Base-by-base conservation (phyloP, 2,797 vertebrate genomes). In the Onychomys arenicola region DNA sequence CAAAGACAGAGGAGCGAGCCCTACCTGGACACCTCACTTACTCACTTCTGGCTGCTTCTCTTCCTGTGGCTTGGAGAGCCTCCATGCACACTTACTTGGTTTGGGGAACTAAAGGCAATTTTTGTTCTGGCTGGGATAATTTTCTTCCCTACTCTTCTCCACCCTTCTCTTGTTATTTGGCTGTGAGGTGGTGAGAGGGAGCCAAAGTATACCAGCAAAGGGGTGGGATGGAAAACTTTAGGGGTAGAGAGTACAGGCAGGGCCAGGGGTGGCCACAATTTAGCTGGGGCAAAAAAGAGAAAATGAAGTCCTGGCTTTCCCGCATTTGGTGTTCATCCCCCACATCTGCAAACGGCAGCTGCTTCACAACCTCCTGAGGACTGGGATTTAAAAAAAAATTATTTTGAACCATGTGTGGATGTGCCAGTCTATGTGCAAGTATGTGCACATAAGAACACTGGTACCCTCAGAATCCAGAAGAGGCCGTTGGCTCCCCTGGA, bases 201-300 rank as follows among this genome's bases (percentile, higher is more conserved):
- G 90, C 83, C 83, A 92, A 89, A 71, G 59, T 86, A 49, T 59
- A 78, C 59, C 37, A 91, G 96, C 76, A 91, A 92, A 94, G 37
- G 57, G 52, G n/a, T 2, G 63, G 76, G 67, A 89, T 61, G 77
- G 91, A 89, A 87, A 92, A 59, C 55, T 40, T 92, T 11, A 6
- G 13, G 11, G 71, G 65, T 23, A 34, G 81, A 92, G 82, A 23
- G 6, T 3, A 0, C 1, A 29, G 65, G 57, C 17, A 55, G 57
- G 69, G 55, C 55, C 27, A 40, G n/a, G 46, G 73, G 25, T 87
- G 92, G 73, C 65, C 34, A n/a, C 75, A 25, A 76, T 43, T 86
- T 86, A 81, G 80, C 90, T 52, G 78, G 34, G 61, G 65, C 17
- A 27, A 67, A 77, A 67, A 95, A 89, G 46, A 96, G 59, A 65